phyloP scores from a whole-genome alignment of 2,888 invertebrate genomes.

The Melinopterus prodromus region DNA sequence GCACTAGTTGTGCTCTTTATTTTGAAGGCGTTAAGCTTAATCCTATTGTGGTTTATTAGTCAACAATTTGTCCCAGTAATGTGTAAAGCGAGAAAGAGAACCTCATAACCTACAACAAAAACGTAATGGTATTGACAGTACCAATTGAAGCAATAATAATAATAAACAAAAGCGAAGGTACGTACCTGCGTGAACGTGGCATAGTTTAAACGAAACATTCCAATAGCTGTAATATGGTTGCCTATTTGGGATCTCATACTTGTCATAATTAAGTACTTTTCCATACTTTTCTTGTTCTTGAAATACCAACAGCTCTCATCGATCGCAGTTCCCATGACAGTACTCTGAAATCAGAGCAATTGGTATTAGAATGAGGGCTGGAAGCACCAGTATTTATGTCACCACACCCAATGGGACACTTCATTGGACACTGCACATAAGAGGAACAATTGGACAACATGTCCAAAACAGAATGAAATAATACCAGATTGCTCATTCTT shows the following conservation, averaged over 20 bases:
- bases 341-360: conserved; percentile 30
- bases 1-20: too few relatives aligned
- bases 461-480: conserved; percentile 41
- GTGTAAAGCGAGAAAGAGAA: conserved; percentile 31
- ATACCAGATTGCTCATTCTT: conserved; percentile 29
- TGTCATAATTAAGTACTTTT: conserved; percentile 37
- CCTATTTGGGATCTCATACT: conserved; percentile 37
- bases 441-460: conserved; percentile 41
- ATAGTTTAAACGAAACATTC: conserved; percentile 41
- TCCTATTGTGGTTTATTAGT: neutral
- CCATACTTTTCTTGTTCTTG: conserved; percentile 28
- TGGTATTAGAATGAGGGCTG: too few relatives aligned
- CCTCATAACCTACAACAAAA: conserved; percentile 24
- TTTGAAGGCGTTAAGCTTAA: too few relatives aligned
- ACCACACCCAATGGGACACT: conserved; percentile 39
- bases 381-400: too few relatives aligned
- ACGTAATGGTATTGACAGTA: neutral
- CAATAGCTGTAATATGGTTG: conserved; percentile 37
- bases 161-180: conserved; percentile 10
- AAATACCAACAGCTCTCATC: conserved; percentile 37
- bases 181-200: conserved; percentile 35
- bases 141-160: conserved; percentile 5
- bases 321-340: conserved; percentile 30
- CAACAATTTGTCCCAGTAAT: conserved; percentile 7
- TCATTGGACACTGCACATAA: conserved; percentile 43